Evolutionary conservation across 2,113 vertebrate species (phyloP), one percentile per base, ranked within the genome.

Genomic region (Pogona vitticeps): DNA sequence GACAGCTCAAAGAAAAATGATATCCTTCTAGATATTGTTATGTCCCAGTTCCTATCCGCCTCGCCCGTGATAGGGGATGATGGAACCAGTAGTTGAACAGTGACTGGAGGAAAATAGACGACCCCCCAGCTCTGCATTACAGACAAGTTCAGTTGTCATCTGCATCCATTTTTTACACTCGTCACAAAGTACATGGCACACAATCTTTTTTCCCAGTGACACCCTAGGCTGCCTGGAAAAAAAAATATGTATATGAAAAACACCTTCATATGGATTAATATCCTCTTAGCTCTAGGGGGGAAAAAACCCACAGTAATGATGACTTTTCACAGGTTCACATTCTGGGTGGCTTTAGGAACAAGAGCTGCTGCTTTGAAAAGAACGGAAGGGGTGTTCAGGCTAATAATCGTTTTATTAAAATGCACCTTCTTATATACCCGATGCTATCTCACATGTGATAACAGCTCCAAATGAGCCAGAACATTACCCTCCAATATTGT

Each of bases 401-500:
- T 83, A 40, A 82, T 59, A 28, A 76, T 46, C 13, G 52, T 87
- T 88, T 75, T 17, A 17, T 23, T 78, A 0, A 42, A 36, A 56
- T n/a, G 42, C 76, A 68, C 33, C 3, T 65, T 65, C 0, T 0
- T 23, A 1, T 4, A 70, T 33, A 36, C 10, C n/a, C 38, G 88
- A 42, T 0, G 0, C 63, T 71, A 52, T 75, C 76, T 38, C 80
- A 7, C 26, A 52, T 4, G 72, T n/a, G 33, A 26, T 3, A 21
- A 88, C 14, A 28, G 75, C 33, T 59, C 82, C 3, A 2, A 84
- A 0, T 0, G 67, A 81, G 77, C 61, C 31, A 59, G 72, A 59
- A 46, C 77, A 73, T 73, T 86, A 80, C 56, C 38, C 82, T 38
- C 52, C 88, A 6, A 10, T 52, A 1, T 85, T 87, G 75, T 81